phyloP scores from a whole-genome alignment of 2,797 vertebrate species.

The Emys orbicularis region DNA sequence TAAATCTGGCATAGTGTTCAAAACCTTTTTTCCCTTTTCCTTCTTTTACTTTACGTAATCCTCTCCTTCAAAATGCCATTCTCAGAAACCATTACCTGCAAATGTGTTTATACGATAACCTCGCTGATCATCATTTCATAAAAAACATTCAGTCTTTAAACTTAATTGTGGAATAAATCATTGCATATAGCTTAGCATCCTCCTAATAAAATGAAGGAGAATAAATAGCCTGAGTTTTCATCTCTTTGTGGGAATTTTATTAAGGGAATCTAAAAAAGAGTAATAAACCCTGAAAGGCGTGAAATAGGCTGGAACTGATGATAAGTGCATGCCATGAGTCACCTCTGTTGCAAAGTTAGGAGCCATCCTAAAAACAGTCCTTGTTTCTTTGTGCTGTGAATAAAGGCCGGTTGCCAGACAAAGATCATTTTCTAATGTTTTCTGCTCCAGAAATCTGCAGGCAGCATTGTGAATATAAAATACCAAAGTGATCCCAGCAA shows the following conservation, averaged over 20 bases:
- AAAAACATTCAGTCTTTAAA: constrained; percentile 52
- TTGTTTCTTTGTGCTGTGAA: neutral
- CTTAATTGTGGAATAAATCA: constrained; percentile 69
- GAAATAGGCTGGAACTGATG: constrained; percentile 47
- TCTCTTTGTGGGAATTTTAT: constrained; percentile 45
- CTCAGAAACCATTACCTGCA: constrained; percentile 55
- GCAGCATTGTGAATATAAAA: neutral
- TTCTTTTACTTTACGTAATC: neutral
- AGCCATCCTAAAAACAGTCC: neutral
- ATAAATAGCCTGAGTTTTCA: constrained; percentile 3
- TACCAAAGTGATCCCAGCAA: neutral
- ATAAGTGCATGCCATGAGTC: constrained; percentile 16
- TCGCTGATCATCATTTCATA: constrained; percentile 31
- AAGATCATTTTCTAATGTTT: neutral
- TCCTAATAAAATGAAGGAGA: constrained; percentile 57
- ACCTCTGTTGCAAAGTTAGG: neutral
- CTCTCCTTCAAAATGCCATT: neutral
- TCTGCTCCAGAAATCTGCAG: neutral
- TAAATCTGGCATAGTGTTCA: neutral
- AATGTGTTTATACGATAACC: constrained; percentile 24
- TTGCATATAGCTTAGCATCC: constrained; percentile 28
- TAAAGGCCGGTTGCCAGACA: neutral
- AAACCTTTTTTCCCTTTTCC: neutral
- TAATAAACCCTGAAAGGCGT: constrained; percentile 57
- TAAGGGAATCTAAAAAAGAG: constrained; percentile 37